Evolutionary conservation across 2,888 invertebrate species (phyloP).

Genomic region (Congeria kusceri): DNA sequence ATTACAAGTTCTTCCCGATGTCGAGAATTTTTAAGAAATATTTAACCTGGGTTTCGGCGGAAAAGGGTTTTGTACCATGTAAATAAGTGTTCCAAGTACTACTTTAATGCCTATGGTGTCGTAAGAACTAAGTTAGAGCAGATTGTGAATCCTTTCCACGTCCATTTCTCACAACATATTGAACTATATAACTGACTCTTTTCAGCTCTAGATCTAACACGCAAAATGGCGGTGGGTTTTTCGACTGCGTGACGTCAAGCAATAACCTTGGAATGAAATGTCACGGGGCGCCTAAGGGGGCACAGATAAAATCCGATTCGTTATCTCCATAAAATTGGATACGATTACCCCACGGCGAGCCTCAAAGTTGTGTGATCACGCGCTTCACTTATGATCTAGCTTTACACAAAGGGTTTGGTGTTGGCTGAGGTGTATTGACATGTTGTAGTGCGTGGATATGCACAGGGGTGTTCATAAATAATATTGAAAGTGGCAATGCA

Average conservation of each 20-base stretch:
- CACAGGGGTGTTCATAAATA: too few species aligned
- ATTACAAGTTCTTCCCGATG: too few species aligned
- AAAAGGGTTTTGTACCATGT: conserved; percentile 56
- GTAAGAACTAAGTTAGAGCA: conserved; percentile 36
- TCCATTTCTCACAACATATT: conserved; percentile 46
- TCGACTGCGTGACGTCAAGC: conserved; percentile 51
- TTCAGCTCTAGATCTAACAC: conserved; percentile 43
- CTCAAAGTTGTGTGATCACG: conserved; percentile 23
- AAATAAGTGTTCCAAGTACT: conserved; percentile 41
- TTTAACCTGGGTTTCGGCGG: conserved; percentile 36
- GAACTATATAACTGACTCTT: conserved; percentile 31
- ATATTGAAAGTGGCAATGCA: too few species aligned
- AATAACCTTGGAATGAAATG: conserved; percentile 18
- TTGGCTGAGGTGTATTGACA: not conserved
- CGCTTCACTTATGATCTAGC: conserved; percentile 20
- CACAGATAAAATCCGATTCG: not conserved
- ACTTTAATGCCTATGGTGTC: conserved; percentile 34
- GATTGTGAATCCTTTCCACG: conserved; percentile 60
- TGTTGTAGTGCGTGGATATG: not conserved
- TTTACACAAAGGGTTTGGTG: too few species aligned
- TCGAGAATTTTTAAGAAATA: too few species aligned
- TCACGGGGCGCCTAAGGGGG: conserved; percentile 26
- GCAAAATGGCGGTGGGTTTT: conserved; percentile 53
- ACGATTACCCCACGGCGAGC: not conserved
- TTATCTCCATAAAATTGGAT: not conserved